phyloP scores from a whole-genome alignment of 2,797 vertebrate genomes.

The Oryzias dopingdopingensis region DNA sequence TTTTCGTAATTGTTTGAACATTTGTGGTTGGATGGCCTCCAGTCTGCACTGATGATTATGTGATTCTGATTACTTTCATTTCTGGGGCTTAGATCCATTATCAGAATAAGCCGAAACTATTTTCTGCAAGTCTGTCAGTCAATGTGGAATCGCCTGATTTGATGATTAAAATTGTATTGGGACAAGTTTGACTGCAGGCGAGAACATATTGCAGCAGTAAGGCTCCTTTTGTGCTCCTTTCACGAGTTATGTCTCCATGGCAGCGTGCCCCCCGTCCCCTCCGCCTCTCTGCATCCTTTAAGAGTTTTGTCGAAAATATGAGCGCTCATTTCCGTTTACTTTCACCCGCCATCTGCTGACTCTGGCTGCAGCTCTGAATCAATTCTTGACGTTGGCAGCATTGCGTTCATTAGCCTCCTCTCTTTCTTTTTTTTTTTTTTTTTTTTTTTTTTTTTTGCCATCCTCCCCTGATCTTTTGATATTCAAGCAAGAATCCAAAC shows the following conservation, averaged over 20 bases:
- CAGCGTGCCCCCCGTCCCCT: slow-evolving; percentile 12
- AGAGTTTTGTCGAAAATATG: slow-evolving; percentile 56
- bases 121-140: slow-evolving; percentile 42
- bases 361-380: slow-evolving; percentile 59
- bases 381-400: slow-evolving; percentile 60
- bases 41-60: slow-evolving; percentile 11
- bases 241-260: slow-evolving; percentile 22
- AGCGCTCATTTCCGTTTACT: slow-evolving; percentile 60
- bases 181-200: slow-evolving; percentile 55
- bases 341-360: slow-evolving; percentile 69
- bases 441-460: slow-evolving; percentile 30
- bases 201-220: slow-evolving; percentile 44
- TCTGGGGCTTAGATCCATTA: slow-evolving; percentile 21
- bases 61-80: slow-evolving; percentile 22
- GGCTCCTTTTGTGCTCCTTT: slow-evolving; percentile 41
- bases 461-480: slow-evolving; percentile 32
- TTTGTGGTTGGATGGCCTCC: slow-evolving; percentile 5
- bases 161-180: slow-evolving; percentile 55
- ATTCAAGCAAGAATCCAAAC: slow-evolving; percentile 22
- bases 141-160: slow-evolving; percentile 34
- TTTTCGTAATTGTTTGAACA: background rate
- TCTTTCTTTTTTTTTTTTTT: slow-evolving; percentile 19
- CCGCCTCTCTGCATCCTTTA: slow-evolving; percentile 33
- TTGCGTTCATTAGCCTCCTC: slow-evolving; percentile 29
- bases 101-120: slow-evolving; percentile 29